A percentile compares a stretch with the other conserved stretches of the same genome.
These are phyloP conservation scores for Magallana angulata DNA, from an alignment of 1,140 invertebrate species.

Conservation along the genomic window DNA sequence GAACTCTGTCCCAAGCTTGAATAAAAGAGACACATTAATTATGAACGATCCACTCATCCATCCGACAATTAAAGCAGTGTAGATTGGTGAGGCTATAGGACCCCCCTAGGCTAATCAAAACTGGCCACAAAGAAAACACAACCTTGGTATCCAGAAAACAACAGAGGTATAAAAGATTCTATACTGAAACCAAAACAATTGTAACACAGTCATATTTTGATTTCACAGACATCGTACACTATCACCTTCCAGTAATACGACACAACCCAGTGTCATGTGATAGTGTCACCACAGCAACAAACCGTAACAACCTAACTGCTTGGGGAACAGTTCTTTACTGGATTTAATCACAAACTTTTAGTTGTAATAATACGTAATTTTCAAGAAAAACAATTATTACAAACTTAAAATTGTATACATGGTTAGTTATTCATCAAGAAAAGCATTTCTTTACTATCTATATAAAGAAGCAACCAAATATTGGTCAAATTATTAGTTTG, in stretches of 20 bases:
- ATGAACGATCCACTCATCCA: background rate
- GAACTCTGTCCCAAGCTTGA: background rate
- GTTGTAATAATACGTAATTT: too few relatives aligned
- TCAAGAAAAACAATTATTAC: too few relatives aligned
- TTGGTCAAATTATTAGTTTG: too few relatives aligned
- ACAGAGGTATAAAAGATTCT: background rate
- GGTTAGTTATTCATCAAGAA: too few relatives aligned
- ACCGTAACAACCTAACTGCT: background rate
- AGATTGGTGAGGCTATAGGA: too few relatives aligned
- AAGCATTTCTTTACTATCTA: too few relatives aligned
- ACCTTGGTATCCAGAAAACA: background rate
- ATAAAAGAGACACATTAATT: background rate
- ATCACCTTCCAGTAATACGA: background rate
- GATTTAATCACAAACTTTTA: too few relatives aligned
- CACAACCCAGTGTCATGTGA: background rate
- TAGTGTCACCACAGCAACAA: background rate
- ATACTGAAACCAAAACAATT: background rate
- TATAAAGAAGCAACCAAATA: too few relatives aligned
- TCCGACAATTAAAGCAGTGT: too few relatives aligned
- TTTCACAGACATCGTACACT: background rate
- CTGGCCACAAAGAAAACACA: background rate
- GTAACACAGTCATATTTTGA: constrained; percentile 22
- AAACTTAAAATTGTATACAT: too few relatives aligned
- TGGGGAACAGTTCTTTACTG: background rate
- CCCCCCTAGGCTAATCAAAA: background rate